Percentiles rank a stretch among this genome's conserved stretches.
Conservation (phyloP, 2,888 invertebrate genomes). For the Melanotus villosus region DNA sequence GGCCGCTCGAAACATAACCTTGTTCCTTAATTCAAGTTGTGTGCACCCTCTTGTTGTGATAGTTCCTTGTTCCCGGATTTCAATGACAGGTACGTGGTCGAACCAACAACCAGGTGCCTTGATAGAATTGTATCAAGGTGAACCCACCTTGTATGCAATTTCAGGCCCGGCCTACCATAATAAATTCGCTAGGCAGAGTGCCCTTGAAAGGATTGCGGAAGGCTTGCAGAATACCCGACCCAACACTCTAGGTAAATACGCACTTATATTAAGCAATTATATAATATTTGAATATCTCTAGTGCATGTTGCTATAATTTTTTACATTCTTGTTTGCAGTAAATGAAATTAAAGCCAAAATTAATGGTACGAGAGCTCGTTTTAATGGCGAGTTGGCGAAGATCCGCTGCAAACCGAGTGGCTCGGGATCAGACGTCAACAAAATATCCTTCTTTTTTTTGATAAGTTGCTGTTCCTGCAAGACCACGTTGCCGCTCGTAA, state of each 20-base stretch:
- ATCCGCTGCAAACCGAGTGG: background rate
- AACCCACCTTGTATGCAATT: background rate
- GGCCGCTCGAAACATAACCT: background rate
- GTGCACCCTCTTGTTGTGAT: background rate
- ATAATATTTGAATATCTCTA: too few relatives aligned
- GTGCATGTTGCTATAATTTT: background rate
- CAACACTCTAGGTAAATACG: background rate
- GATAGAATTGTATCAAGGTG: conserved; percentile 1
- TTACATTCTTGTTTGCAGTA: conserved; percentile 1
- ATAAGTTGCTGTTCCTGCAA: too few relatives aligned
- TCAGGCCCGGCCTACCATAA: background rate
- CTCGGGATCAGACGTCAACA: background rate
- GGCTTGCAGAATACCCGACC: too few relatives aligned
- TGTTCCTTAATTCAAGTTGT: too few relatives aligned
- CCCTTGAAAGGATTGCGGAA: background rate
- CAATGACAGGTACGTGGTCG: conserved; percentile 9
- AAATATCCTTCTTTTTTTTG: background rate
- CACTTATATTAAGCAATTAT: too few relatives aligned
- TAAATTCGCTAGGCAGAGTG: too few relatives aligned
- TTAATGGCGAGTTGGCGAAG: background rate
- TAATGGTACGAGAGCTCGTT: too few relatives aligned
- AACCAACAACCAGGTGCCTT: too few relatives aligned
- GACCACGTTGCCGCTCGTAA: too few relatives aligned
- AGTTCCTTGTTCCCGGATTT: background rate
- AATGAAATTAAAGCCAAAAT: conserved; percentile 7